Base-by-base conservation (phyloP, 2,888 invertebrate species). In the Portevinia maculata region DNA sequence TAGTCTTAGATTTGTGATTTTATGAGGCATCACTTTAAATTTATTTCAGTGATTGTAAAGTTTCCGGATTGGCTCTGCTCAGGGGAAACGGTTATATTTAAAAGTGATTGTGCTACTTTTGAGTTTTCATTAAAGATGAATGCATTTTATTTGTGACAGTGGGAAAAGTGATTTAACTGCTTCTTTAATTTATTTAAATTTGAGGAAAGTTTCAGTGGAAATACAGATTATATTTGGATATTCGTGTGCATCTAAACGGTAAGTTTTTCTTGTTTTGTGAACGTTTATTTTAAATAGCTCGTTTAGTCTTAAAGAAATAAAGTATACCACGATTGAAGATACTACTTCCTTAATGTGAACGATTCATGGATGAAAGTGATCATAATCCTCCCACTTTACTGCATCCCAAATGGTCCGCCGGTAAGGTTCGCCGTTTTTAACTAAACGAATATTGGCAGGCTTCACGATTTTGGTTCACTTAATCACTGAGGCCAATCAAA, bases 61-160 rank as follows among this genome's bases (percentile, higher is more conserved):
- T 17, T 76, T 69, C 53, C 69, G 60, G 59, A 59, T 52, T 52
- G 59, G 59, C 19, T 34, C 21, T 41, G 41, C 13, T 39, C n/a
- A 15, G 32, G 41, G 44, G 41, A 15, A 32, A 34, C 19, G 28
- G 41, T 65, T 41, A 9, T 41, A 44, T 24, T 65, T 41, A 65
- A 53, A 17, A 2, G 21, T 55, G 44, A 7, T 44, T 67, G 53
- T 67, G 67, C 48, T 46, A 57, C 34, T 69, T 53, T 59, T 46
- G 50, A 32, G 13, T 9, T 57, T 19, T n/a, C 8, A 5, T n/a
- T 19, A 4, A 9, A 11, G 44, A 44, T 15, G 39, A 2, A 39
- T 39, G 39, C 13, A 13, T 15, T 6, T 7, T 13, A 39, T 39
- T 39, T 39, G 39, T 13, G 1, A 39, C 13, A 39, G 7, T 39